Percentiles rank a stretch among this genome's conserved stretches.
phyloP scores from a whole-genome alignment of 64 coral and sea anemone species.

The Anthopleura sola region DNA sequence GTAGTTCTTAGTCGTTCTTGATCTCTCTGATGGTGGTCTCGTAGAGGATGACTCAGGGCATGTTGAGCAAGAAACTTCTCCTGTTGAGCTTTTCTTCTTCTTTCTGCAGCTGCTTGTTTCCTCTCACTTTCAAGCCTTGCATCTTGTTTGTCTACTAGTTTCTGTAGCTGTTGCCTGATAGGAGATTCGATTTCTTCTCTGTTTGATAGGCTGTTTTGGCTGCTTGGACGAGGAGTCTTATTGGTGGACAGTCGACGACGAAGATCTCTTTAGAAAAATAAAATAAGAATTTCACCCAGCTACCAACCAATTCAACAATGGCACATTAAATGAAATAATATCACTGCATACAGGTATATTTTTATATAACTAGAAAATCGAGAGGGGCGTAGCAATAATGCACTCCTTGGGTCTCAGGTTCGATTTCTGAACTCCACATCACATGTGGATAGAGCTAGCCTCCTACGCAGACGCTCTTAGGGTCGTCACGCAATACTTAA shows the following conservation, averaged over 20 bases:
- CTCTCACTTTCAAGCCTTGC: constrained; percentile 57
- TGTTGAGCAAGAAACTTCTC: constrained; percentile 73
- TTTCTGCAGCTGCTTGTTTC: constrained; percentile 65
- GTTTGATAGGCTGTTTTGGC: constrained; percentile 3
- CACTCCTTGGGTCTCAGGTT: too few relatives aligned
- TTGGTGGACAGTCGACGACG: background rate
- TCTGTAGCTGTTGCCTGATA: constrained; percentile 62
- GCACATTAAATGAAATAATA: too few relatives aligned
- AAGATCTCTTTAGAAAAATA: constrained; percentile 3
- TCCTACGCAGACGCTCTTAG: too few relatives aligned
- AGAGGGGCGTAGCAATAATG: too few relatives aligned
- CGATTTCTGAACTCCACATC: too few relatives aligned
- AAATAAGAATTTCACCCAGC: too few relatives aligned
- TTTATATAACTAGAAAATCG: too few relatives aligned
- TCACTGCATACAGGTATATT: too few relatives aligned
- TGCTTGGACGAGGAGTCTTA: constrained; percentile 17
- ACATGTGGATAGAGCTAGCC: too few relatives aligned
- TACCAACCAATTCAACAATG: too few relatives aligned
- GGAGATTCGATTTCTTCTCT: constrained; percentile 18
- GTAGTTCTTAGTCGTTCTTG: constrained; percentile 24
- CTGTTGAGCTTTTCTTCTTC: constrained; percentile 72
- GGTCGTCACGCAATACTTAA: too few relatives aligned
- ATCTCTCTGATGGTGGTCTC: constrained; percentile 48
- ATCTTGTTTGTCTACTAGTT: constrained; percentile 72
- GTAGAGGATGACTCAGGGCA: constrained; percentile 63